Conservation (phyloP, 1,140 invertebrate genomes). For the Leguminivora glycinivorella region DNA sequence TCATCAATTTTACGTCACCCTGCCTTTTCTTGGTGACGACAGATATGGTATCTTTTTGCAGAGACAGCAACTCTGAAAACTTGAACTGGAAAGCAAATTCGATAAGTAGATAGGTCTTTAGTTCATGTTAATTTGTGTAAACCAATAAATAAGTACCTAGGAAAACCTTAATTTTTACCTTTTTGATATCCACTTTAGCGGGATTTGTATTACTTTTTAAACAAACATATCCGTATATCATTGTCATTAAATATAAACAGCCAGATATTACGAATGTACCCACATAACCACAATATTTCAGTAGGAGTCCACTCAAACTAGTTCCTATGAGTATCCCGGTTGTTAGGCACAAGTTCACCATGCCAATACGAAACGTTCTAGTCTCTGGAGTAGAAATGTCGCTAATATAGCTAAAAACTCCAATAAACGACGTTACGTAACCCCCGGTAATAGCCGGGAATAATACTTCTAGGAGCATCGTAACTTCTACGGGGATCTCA, state of each 20-base stretch:
- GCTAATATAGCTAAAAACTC: conserved; percentile 81
- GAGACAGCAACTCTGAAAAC: conserved; percentile 42
- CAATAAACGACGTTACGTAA: conserved; percentile 78
- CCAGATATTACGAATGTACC: conserved; percentile 68
- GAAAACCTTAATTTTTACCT: conserved; percentile 43
- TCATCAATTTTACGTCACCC: conserved; percentile 52
- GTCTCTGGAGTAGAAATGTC: conserved; percentile 79
- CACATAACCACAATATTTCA: conserved; percentile 70
- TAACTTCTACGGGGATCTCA: conserved; percentile 76
- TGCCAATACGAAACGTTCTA: conserved; percentile 78
- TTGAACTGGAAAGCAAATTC: conserved; percentile 38
- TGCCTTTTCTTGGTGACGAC: conserved; percentile 64
- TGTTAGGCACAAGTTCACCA: conserved; percentile 79
- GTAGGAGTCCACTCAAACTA: conserved; percentile 70
- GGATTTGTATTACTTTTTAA: conserved; percentile 64
- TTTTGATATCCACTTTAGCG: conserved; percentile 39
- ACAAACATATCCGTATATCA: conserved; percentile 60
- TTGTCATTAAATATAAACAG: conserved; percentile 58
- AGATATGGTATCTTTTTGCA: conserved; percentile 62
- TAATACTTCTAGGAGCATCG: conserved; percentile 78
- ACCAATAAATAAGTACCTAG: conserved; percentile 4
- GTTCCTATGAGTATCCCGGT: conserved; percentile 72
- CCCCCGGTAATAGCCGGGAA: conserved; percentile 80
- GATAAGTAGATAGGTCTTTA: background rate
- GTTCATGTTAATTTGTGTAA: background rate